phyloP scores from a whole-genome alignment of 53 echinoderm and acorn worm species.

The Actinopyga echinites region DNA sequence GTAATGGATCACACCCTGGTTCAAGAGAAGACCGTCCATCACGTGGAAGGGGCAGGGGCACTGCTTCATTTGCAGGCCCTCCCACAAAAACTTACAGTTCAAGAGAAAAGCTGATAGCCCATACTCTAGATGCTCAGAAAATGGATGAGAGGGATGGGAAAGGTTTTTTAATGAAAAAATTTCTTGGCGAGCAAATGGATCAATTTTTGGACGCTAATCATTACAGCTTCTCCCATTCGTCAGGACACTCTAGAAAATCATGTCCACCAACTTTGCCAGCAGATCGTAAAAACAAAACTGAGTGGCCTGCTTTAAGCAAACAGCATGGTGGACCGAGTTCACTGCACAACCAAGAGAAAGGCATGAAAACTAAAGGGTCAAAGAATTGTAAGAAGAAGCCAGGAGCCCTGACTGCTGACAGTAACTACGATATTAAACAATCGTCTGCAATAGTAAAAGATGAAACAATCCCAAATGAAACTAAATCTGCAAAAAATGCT shows the following conservation, averaged over 20 bases:
- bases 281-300: slow-evolving; percentile 32
- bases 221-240: slow-evolving; percentile 7
- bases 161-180: slow-evolving; percentile 76
- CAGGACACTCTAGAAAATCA: slow-evolving; percentile 8
- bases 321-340: slow-evolving; percentile 20
- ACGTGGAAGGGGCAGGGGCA: slow-evolving; percentile 14
- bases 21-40: background rate
- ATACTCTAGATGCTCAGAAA: background rate
- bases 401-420: background rate
- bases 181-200: slow-evolving; percentile 50
- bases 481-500: background rate
- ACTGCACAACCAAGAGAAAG: background rate
- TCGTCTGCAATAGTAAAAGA: background rate
- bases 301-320: slow-evolving; percentile 48
- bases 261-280: slow-evolving; percentile 39
- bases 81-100: background rate
- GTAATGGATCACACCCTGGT: no score
- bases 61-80: background rate
- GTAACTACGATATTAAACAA: background rate
- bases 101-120: slow-evolving; percentile 10
- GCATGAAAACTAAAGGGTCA: background rate
- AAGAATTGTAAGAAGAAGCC: background rate
- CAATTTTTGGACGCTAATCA: slow-evolving; percentile 20
- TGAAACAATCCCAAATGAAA: background rate
- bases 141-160: slow-evolving; percentile 69